Conservation (phyloP, 53 echinoderm and acorn worm genomes). For the Hippasteria phrygiana region DNA sequence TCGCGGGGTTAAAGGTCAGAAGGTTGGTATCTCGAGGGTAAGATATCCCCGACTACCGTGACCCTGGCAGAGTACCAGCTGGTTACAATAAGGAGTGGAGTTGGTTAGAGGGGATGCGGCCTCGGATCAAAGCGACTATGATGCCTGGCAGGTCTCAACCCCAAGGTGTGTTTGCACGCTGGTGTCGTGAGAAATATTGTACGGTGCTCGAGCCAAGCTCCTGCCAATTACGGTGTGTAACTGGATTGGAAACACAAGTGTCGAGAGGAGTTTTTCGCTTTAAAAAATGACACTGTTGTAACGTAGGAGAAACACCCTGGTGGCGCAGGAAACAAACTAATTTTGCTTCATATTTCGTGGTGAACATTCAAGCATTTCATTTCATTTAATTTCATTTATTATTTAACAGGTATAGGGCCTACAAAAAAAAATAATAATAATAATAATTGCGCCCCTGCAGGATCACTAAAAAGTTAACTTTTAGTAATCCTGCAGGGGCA, state of each 20-base stretch:
- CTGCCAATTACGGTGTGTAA: conserved; percentile 43
- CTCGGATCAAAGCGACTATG: conserved; percentile 33
- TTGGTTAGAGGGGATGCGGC: conserved; percentile 25
- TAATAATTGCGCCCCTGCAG: too few relatives aligned
- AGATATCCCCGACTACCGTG: conserved; percentile 50
- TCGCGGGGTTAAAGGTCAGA: conserved; percentile 37
- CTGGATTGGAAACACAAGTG: conserved; percentile 42
- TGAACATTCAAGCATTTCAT: too few relatives aligned
- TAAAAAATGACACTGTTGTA: background rate
- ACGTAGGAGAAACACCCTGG: background rate
- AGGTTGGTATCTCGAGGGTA: conserved; percentile 57
- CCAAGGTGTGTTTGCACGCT: conserved; percentile 5
- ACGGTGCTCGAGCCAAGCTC: background rate
- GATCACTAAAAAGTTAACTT: too few relatives aligned
- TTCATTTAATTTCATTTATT: too few relatives aligned
- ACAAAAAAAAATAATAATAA: too few relatives aligned
- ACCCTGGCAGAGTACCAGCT: conserved; percentile 62
- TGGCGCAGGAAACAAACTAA: background rate
- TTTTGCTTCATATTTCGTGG: too few relatives aligned
- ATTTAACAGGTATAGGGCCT: too few relatives aligned
- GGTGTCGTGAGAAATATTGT: conserved; percentile 52
- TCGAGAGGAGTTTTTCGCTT: conserved; percentile 6
- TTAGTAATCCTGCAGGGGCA: too few relatives aligned
- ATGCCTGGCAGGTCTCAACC: conserved; percentile 45
- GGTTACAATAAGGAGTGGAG: conserved; percentile 57